Conservation (phyloP, 2,113 vertebrate species). For the Lepus americanus region DNA sequence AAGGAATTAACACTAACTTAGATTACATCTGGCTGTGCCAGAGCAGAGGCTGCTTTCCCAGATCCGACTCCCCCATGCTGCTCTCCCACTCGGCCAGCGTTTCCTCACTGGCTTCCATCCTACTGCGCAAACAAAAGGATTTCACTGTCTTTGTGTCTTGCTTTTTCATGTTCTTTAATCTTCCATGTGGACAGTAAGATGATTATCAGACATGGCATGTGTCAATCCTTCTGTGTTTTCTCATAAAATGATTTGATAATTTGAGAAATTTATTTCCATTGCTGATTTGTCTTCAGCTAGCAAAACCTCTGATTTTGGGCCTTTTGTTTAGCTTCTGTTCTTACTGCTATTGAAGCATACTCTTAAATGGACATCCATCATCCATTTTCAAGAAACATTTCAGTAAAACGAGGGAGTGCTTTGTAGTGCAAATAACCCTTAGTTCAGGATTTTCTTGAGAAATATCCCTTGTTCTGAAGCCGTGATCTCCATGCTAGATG, state of each 20-base stretch:
- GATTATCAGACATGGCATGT: background rate
- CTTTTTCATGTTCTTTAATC: background rate
- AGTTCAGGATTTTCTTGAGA: conserved; percentile 6
- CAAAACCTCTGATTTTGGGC: background rate
- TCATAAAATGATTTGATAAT: background rate
- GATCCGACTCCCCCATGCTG: background rate
- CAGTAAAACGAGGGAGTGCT: conserved; percentile 1
- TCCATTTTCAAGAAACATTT: conserved; percentile 44
- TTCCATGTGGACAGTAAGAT: background rate
- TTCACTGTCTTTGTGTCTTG: background rate
- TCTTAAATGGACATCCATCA: conserved; percentile 36
- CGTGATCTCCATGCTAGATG: background rate
- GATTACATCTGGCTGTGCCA: background rate
- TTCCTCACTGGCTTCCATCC: background rate
- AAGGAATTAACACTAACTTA: conserved; percentile 46
- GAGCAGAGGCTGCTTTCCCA: background rate
- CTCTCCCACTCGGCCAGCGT: background rate
- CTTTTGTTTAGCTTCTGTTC: conserved; percentile 12
- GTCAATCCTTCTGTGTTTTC: conserved; percentile 11
- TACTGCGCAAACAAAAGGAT: background rate
- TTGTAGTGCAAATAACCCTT: conserved; percentile 32
- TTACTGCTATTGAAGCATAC: background rate
- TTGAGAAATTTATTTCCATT: conserved; percentile 21
- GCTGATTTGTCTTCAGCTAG: background rate
- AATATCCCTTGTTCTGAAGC: background rate